phyloP scores from a whole-genome alignment of 2,888 invertebrate species.

The Sabellastarte sp. region DNA sequence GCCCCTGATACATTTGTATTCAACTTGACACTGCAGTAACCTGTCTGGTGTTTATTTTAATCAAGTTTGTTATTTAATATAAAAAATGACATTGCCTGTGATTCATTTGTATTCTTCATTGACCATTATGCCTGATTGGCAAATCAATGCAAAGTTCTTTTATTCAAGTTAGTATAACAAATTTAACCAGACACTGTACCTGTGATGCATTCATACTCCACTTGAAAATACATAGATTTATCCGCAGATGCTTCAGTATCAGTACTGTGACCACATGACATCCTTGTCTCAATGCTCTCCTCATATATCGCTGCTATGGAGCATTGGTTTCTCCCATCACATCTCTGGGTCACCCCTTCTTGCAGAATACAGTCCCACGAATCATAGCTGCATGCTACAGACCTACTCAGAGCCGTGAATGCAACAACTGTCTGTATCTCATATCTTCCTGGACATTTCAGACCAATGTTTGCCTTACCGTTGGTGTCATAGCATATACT shows the following conservation, averaged over 20 bases:
- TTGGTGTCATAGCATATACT: background rate
- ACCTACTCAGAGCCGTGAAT: conserved; percentile 1
- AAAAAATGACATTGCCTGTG: no score
- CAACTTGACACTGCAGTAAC: no score
- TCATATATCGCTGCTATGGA: background rate
- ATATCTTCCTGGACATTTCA: background rate
- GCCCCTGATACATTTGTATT: no score
- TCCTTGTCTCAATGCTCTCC: background rate
- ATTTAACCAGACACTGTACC: no score
- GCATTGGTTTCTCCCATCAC: background rate
- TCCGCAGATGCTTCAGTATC: no score
- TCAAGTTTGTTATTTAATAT: no score
- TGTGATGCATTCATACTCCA: background rate
- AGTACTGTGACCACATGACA: background rate
- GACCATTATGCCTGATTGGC: no score
- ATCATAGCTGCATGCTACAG: background rate
- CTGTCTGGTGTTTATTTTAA: no score
- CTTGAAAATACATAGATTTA: background rate
- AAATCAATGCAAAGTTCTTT: no score
- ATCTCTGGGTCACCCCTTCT: background rate
- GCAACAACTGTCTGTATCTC: background rate
- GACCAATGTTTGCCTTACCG: background rate
- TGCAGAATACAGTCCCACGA: conserved; percentile 5
- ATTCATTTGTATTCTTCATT: no score
- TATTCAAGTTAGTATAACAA: no score